phyloP scores from a whole-genome alignment of 2,113 vertebrate genomes.

The Pandion haliaetus region DNA sequence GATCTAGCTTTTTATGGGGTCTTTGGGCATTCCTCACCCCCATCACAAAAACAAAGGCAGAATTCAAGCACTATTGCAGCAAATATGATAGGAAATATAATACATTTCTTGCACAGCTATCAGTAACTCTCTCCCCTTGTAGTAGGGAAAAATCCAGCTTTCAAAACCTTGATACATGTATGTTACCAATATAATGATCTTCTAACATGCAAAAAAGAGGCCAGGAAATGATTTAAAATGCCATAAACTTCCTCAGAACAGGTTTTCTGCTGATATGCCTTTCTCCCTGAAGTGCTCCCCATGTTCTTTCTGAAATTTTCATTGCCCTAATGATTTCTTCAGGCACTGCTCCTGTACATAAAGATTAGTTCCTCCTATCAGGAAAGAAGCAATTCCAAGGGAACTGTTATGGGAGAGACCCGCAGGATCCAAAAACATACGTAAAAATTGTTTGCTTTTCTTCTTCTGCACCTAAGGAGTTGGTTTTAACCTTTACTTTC shows the following conservation, averaged over 20 bases:
- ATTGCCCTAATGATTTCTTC: slow-evolving; percentile 69
- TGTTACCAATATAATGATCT: slow-evolving; percentile 31
- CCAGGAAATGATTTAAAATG: slow-evolving; percentile 62
- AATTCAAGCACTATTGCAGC: background rate
- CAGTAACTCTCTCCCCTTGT: background rate
- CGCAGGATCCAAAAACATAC: background rate
- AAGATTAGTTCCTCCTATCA: slow-evolving; percentile 58
- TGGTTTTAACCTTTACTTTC: background rate
- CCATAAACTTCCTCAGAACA: slow-evolving; percentile 52
- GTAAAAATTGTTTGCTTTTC: background rate
- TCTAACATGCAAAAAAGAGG: slow-evolving; percentile 14
- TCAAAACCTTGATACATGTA: slow-evolving; percentile 4
- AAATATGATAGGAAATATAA: background rate
- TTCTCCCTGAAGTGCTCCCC: slow-evolving; percentile 44
- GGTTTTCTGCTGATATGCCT: slow-evolving; percentile 57
- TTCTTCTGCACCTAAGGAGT: background rate
- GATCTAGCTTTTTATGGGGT: background rate
- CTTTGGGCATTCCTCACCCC: background rate
- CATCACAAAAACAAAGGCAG: background rate
- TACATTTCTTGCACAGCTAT: background rate
- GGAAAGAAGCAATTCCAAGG: slow-evolving; percentile 12
- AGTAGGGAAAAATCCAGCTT: background rate
- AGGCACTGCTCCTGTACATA: slow-evolving; percentile 52
- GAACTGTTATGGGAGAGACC: background rate
- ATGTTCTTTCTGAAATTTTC: slow-evolving; percentile 64